phyloP scores from a whole-genome alignment of 1,140 invertebrate species.

The Euura lappo region DNA sequence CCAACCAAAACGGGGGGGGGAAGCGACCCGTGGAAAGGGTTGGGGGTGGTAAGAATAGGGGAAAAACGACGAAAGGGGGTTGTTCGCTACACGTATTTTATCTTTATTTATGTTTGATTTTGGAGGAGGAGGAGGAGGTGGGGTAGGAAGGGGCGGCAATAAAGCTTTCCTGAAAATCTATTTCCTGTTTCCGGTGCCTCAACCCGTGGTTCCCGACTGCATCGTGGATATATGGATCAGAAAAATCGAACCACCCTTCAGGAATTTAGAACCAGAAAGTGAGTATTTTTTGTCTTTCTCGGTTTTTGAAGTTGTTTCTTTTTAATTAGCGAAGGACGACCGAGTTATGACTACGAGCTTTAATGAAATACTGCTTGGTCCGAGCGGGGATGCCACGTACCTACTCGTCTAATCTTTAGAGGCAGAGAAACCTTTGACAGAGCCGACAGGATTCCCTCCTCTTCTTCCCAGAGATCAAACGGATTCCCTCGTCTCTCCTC shows the following conservation, averaged over 20 bases:
- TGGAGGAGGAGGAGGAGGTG: background rate
- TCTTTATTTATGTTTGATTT: conserved; percentile 7
- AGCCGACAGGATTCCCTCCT: background rate
- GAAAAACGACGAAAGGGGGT: background rate
- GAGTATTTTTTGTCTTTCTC: background rate
- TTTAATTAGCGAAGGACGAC: background rate
- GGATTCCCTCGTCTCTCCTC: background rate
- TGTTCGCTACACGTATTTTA: background rate
- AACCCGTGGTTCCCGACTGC: too few relatives aligned
- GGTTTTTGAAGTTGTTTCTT: background rate
- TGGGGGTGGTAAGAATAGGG: background rate
- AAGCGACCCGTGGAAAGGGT: too few relatives aligned
- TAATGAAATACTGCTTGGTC: background rate
- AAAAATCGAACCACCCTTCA: too few relatives aligned
- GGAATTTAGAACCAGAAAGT: too few relatives aligned
- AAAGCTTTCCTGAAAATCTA: conserved; percentile 7
- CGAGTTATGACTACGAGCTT: background rate
- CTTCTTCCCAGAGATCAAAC: background rate
- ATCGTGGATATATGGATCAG: too few relatives aligned
- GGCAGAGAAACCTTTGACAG: background rate
- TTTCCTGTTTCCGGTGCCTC: background rate
- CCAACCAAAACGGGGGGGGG: background rate
- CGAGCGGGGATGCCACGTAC: background rate
- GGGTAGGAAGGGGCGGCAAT: background rate
- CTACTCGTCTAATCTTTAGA: background rate